Conservation (phyloP, 2,888 invertebrate species). For the Enchytraeus crypticus region DNA sequence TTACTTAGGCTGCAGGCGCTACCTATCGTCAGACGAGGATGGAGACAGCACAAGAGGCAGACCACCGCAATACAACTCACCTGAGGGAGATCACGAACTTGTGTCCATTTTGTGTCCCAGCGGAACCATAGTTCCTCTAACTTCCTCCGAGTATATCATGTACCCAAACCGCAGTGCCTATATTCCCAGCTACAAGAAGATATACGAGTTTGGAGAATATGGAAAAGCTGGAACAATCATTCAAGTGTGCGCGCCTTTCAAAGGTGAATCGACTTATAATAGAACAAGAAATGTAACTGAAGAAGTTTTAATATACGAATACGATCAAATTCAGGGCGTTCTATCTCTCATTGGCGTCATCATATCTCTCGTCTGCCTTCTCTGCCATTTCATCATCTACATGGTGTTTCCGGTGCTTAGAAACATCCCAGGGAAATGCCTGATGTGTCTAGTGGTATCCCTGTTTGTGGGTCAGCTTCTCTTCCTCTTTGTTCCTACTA, state of each 20-base stretch:
- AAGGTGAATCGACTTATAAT: neutral
- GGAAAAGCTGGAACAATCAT: neutral
- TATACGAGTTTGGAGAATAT: slow-evolving; percentile 1
- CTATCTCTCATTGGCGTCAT: slow-evolving; percentile 60
- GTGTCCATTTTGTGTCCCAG: neutral
- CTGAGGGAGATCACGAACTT: no score
- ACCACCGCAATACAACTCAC: no score
- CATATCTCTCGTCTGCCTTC: slow-evolving; percentile 52
- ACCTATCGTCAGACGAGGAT: no score
- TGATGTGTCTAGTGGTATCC: slow-evolving; percentile 52
- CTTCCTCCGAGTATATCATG: slow-evolving; percentile 11
- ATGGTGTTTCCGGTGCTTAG: slow-evolving; percentile 50
- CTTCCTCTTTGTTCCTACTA: slow-evolving; percentile 48
- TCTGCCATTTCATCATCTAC: slow-evolving; percentile 51
- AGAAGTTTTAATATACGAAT: slow-evolving; percentile 10
- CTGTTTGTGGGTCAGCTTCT: slow-evolving; percentile 51
- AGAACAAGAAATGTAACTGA: neutral
- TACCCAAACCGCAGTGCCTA: slow-evolving; percentile 10
- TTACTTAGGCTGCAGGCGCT: no score
- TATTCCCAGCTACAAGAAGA: neutral
- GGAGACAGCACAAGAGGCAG: no score
- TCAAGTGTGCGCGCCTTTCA: slow-evolving; percentile 6
- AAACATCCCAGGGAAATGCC: slow-evolving; percentile 54
- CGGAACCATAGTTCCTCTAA: neutral
- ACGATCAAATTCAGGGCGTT: slow-evolving; percentile 16